A percentile compares a stretch with the other conserved stretches of the same genome.
These are phyloP conservation scores for Ariolimax columbianus DNA, from an alignment of 2,888 invertebrate species.

Conservation along the genomic window DNA sequence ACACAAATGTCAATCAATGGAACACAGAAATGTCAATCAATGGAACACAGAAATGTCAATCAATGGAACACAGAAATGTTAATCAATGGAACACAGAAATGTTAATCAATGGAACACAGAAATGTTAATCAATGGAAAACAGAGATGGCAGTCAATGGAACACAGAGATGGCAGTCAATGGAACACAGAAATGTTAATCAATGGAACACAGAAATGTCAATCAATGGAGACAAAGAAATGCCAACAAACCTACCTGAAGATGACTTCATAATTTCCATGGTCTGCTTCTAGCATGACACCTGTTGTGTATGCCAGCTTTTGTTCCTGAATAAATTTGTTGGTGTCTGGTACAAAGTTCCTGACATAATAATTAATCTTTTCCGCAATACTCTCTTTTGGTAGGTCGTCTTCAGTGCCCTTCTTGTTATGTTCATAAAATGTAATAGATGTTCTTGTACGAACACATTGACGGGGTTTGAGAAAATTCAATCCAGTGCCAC, in stretches of 20 bases:
- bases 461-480: background rate
- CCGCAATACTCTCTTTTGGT: background rate
- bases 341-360: constrained; percentile 81
- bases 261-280: constrained; percentile 84
- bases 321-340: constrained; percentile 84
- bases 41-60: too few relatives aligned
- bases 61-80: too few relatives aligned
- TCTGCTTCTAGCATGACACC: constrained; percentile 81
- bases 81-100: too few relatives aligned
- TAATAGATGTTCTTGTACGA: background rate
- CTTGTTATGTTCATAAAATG: background rate
- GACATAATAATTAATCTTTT: background rate
- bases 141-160: too few relatives aligned
- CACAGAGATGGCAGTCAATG: too few relatives aligned
- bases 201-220: too few relatives aligned
- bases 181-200: too few relatives aligned
- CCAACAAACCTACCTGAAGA: constrained; percentile 38
- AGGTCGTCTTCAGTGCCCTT: background rate
- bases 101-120: too few relatives aligned
- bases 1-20: too few relatives aligned
- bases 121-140: too few relatives aligned
- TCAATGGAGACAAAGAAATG: background rate
- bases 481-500: background rate
- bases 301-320: constrained; percentile 83
- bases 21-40: too few relatives aligned